Base-by-base conservation (phyloP, 1,140 invertebrate genomes). In the Hydropsyche tenuis region DNA sequence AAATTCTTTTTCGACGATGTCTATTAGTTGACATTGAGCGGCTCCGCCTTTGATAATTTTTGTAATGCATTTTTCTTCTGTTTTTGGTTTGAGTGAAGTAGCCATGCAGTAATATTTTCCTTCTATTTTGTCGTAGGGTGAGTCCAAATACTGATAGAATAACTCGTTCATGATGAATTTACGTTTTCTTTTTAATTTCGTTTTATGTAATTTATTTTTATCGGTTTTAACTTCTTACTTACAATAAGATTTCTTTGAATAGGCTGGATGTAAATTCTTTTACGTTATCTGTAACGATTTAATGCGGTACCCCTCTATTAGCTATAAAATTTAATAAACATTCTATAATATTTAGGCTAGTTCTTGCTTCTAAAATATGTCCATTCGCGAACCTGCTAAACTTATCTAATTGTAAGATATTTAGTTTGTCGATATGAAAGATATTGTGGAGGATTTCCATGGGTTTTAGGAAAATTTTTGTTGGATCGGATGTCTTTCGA, bases 321-420 rank as follows among this genome's bases (percentile, higher is more conserved):
- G 20, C 48, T 6, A 48, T n/a, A 18, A n/a, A 48, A 18, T 48
- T 48, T n/a, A 18, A n/a, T 48, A 48, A 18, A 6, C 12, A 2
- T 14, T 48, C 46, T 48, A 48, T n/a, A 48, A 48, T 48, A 18
- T 48, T 48, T n/a, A 48, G 4, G 14, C 46, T 48, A 18, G 46
- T 48, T n/a, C 46, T 14, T 6, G 16, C 9, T 53, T 53, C 48
- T 53, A 53, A 53, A 18, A 53, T 20, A 7, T 53, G 16, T 53
- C 48, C 48, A 20, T 2, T 18, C 1, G 48, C 48, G 16, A 18
- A 53, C 18, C 48, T 53, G 18, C 48, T 53, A 20, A 53, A 53
- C 18, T 53, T 53, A 53, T 53, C 48, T n/a, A 53, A 53, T 53
- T 53, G 48, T 53, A 18, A 53, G 20, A 53, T 20, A 20, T 53